These are phyloP conservation scores for Temnothorax curvispinosus DNA, from an alignment of 1,140 invertebrate genomes.

Conservation along the genomic window DNA sequence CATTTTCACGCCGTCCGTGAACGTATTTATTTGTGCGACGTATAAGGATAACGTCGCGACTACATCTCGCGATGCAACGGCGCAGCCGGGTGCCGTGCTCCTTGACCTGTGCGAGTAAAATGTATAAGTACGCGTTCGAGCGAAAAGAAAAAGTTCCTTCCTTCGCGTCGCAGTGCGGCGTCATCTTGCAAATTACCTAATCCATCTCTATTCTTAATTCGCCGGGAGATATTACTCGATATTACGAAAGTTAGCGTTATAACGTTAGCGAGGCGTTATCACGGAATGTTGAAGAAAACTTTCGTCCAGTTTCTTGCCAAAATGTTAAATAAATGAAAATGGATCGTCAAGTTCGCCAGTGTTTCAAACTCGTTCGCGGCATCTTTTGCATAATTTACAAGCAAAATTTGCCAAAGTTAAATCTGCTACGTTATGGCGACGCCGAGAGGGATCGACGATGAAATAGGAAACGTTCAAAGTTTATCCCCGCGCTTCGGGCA, in stretches of 20 bases:
- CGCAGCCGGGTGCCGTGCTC: not conserved
- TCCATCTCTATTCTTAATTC: not conserved
- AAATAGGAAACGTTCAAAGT: not conserved
- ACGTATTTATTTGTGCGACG: not conserved
- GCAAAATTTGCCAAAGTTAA: conserved; percentile 5
- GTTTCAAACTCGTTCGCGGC: not conserved
- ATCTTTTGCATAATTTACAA: conserved; percentile 1
- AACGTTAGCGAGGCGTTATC: no score
- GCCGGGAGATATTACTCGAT: not conserved
- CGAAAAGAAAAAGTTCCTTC: not conserved
- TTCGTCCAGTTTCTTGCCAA: no score
- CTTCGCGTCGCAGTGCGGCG: not conserved
- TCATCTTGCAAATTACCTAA: not conserved
- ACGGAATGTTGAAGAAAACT: not conserved
- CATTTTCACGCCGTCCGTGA: not conserved
- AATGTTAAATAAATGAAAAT: not conserved
- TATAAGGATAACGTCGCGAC: not conserved
- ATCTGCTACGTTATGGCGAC: not conserved
- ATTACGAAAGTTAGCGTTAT: not conserved
- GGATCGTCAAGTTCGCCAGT: not conserved
- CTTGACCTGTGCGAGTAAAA: not conserved
- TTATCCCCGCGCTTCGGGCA: not conserved
- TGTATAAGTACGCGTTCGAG: not conserved
- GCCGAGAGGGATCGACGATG: not conserved
- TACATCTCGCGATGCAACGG: not conserved